phyloP scores from a whole-genome alignment of 2,888 invertebrate genomes.

The Dryomyza anilis region DNA sequence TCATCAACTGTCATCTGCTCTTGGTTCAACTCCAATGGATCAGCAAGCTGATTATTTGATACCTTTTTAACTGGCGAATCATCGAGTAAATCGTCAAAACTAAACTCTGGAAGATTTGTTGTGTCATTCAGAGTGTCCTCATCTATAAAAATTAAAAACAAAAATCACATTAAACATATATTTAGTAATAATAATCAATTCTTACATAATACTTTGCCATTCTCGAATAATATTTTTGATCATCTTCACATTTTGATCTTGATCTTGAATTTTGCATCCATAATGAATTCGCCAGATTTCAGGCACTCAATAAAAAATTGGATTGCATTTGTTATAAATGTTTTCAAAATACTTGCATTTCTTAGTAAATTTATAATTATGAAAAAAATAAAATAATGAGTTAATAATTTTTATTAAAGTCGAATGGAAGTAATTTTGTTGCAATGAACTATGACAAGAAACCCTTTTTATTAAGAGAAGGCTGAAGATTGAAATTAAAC shows the following conservation, averaged over 20 bases:
- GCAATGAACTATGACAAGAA: neutral
- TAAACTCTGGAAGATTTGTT: constrained; percentile 47
- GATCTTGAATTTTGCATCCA: neutral
- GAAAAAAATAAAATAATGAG: no score
- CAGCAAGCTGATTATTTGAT: constrained; percentile 27
- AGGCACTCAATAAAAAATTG: no score
- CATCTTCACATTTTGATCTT: neutral
- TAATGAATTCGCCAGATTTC: neutral
- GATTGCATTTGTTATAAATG: no score
- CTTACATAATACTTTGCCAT: neutral
- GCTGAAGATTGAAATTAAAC: no score
- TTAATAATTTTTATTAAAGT: no score
- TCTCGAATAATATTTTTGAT: neutral
- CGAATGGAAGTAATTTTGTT: no score
- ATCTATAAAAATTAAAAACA: neutral
- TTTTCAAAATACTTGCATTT: no score
- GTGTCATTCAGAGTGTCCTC: constrained; percentile 45
- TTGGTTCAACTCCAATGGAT: constrained; percentile 31
- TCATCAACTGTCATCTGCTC: constrained; percentile 35
- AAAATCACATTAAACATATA: neutral
- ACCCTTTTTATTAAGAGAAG: neutral
- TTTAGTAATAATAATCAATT: neutral
- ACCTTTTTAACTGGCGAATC: constrained; percentile 40
- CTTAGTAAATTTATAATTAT: no score
- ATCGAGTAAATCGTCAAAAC: constrained; percentile 52